These are phyloP conservation scores for Propithecus coquereli DNA, from an alignment of 2,113 vertebrate genomes.

Conservation along the genomic window DNA sequence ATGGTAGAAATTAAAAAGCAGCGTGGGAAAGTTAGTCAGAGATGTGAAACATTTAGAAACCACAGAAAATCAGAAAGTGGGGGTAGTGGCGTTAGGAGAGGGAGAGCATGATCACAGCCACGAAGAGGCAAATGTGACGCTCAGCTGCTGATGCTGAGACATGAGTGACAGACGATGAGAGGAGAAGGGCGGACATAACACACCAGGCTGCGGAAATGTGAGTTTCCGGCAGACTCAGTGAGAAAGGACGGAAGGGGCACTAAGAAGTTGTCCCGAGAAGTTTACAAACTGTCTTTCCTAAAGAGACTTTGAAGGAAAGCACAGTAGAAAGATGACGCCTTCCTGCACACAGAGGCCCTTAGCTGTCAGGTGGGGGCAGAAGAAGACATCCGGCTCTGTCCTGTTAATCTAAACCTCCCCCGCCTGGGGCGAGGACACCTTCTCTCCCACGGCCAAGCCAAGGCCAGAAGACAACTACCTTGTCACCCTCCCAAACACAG, in stretches of 20 bases:
- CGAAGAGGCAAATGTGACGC: neutral
- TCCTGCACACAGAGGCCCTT: neutral
- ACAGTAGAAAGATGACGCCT: neutral
- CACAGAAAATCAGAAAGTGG: neutral
- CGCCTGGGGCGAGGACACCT: neutral
- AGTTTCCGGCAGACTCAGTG: accelerated
- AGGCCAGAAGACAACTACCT: neutral
- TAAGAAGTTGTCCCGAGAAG: neutral
- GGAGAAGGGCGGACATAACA: neutral
- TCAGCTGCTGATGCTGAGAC: neutral
- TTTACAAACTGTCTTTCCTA: neutral
- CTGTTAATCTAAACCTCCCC: neutral
- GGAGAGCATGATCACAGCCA: neutral
- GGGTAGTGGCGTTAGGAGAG: neutral
- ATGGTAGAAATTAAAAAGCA: neutral
- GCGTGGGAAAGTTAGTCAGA: neutral
- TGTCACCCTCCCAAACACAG: neutral
- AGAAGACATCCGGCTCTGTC: neutral
- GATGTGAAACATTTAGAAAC: neutral
- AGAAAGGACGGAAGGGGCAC: neutral
- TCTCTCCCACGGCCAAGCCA: neutral
- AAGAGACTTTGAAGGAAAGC: neutral
- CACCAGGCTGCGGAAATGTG: neutral
- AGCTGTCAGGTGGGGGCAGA: neutral
- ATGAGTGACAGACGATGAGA: neutral